phyloP scores from a whole-genome alignment of 2,888 invertebrate genomes.

The Limnephilus auricula region DNA sequence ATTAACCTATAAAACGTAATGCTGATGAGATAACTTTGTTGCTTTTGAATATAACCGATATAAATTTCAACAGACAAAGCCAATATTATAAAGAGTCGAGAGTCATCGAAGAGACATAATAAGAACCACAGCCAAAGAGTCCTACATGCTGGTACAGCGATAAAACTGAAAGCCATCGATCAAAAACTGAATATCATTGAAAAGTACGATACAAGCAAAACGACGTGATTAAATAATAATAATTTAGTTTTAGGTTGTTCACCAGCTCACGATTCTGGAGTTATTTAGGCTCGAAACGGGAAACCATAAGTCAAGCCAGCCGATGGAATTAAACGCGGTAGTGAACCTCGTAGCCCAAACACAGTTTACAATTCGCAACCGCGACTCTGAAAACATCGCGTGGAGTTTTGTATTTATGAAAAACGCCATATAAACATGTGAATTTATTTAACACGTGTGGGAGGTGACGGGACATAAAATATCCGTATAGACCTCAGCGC shows the following conservation, averaged over 20 bases:
- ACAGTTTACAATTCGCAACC: background rate
- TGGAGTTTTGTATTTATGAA: background rate
- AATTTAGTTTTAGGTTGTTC: background rate
- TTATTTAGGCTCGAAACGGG: background rate
- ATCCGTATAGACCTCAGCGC: background rate
- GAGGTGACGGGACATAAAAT: conserved; percentile 8
- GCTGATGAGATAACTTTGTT: too few species aligned
- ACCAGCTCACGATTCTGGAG: background rate
- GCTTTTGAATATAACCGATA: too few species aligned
- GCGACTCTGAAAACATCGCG: background rate
- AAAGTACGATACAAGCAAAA: background rate
- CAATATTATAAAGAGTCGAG: too few species aligned
- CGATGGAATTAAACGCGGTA: background rate
- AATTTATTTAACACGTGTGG: background rate
- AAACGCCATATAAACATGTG: background rate
- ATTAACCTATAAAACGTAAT: too few species aligned
- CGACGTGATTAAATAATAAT: background rate
- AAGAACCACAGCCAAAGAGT: background rate
- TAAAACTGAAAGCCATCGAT: background rate
- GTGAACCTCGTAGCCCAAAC: background rate
- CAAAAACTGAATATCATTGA: background rate
- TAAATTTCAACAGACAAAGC: background rate
- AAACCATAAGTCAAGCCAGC: background rate
- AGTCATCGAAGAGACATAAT: background rate
- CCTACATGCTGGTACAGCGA: background rate